These are phyloP conservation scores for Neodon shergylaensis DNA, from an alignment of 2,113 vertebrate genomes.

Conservation along the genomic window DNA sequence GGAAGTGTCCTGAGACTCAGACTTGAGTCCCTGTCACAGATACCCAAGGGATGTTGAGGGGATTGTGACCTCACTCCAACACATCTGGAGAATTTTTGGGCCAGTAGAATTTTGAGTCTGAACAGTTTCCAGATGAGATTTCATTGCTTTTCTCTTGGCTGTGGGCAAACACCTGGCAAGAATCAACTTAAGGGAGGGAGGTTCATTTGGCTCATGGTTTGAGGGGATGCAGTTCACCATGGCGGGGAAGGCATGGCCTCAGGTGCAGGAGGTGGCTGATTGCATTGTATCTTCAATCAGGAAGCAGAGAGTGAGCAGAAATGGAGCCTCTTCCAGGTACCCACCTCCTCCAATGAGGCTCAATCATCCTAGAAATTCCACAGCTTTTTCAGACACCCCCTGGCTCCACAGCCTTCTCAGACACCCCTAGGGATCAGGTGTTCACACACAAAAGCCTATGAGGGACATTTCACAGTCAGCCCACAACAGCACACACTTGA, in stretches of 20 bases:
- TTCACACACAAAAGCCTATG: background rate
- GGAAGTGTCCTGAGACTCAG: background rate
- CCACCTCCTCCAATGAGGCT: background rate
- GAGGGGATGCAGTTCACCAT: background rate
- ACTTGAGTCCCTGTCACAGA: background rate
- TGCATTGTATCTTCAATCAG: background rate
- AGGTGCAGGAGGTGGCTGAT: background rate
- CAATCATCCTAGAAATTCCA: background rate
- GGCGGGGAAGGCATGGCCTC: accelerated
- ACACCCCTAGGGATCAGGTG: background rate
- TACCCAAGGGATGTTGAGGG: background rate
- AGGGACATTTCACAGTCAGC: no score
- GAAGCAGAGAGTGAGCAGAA: background rate
- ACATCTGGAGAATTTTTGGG: background rate
- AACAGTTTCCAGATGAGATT: background rate
- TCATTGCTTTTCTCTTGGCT: background rate
- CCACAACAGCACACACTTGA: background rate
- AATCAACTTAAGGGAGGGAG: background rate
- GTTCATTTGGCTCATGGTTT: background rate
- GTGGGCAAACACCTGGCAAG: background rate
- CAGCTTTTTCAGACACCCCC: background rate
- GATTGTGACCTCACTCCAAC: background rate
- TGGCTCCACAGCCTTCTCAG: background rate
- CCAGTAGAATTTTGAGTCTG: background rate
- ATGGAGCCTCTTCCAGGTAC: background rate